phyloP scores from a whole-genome alignment of 1,140 invertebrate species.

The Eurosta solidaginis region DNA sequence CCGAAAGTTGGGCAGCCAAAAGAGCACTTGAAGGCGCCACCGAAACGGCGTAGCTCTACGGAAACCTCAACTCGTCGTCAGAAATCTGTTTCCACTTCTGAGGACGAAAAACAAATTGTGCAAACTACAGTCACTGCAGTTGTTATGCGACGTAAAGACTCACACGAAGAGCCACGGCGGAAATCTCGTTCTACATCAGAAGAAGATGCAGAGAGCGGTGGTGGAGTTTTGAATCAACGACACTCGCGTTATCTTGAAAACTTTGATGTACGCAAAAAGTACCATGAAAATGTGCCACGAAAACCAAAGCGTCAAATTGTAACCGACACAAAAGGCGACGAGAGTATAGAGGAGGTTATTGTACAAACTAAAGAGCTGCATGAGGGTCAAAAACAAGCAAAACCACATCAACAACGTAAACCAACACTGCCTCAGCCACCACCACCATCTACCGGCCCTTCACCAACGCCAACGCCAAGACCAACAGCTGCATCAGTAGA shows the following conservation, averaged over 20 bases:
- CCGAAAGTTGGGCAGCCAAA: neutral
- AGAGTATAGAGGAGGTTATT: neutral
- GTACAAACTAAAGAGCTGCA: neutral
- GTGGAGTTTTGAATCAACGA: conserved; percentile 39
- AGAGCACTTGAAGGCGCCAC: neutral
- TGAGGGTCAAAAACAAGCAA: conserved; percentile 13
- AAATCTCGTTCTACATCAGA: conserved; percentile 37
- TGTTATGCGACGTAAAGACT: conserved; percentile 33
- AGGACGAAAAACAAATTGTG: conserved; percentile 42
- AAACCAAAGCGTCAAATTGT: conserved; percentile 53
- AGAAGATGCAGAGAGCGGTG: conserved; percentile 33
- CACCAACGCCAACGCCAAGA: conserved; percentile 34
- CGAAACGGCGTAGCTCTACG: conserved; percentile 17
- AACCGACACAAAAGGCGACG: conserved; percentile 32
- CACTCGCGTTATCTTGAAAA: conserved; percentile 56
- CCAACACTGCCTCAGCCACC: conserved; percentile 38
- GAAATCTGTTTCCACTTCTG: conserved; percentile 50
- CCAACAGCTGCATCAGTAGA: neutral
- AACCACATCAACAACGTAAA: conserved; percentile 35
- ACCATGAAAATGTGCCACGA: conserved; percentile 50
- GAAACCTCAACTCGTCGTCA: conserved; percentile 48
- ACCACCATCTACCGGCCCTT: conserved; percentile 36
- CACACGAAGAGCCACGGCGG: neutral
- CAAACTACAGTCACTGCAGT: conserved; percentile 28
- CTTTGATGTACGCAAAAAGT: conserved; percentile 55